Evolutionary conservation across 2,888 invertebrate genomes (phyloP).

Genomic region (Dysmachus trigonus): DNA sequence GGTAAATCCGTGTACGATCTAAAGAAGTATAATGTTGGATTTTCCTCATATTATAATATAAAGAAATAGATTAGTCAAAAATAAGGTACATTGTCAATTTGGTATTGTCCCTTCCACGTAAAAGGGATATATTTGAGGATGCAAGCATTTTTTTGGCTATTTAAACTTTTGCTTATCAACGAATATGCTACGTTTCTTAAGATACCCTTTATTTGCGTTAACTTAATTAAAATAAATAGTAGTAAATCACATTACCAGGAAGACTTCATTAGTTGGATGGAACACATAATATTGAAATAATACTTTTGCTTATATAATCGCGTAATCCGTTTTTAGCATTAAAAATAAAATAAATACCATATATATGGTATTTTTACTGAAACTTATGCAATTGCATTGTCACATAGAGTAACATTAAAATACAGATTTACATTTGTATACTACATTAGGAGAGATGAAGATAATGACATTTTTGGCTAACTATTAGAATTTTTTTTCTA

Average conservation of each 20-base stretch:
- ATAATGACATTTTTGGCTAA: background rate
- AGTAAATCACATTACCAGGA: background rate
- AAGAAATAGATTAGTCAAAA: background rate
- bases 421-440: background rate
- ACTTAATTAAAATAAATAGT: background rate
- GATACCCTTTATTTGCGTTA: background rate
- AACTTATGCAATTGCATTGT: background rate
- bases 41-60: no score
- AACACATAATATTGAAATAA: background rate
- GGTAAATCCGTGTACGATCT: background rate
- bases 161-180: background rate
- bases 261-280: background rate
- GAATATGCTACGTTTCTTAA: background rate
- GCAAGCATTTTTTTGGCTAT: background rate
- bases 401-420: no score
- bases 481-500: background rate
- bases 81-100: background rate
- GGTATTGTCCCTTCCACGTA: background rate
- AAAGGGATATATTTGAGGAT: background rate
- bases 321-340: no score
- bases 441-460: background rate
- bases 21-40: background rate
- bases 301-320: background rate
- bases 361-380: background rate
- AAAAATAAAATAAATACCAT: no score